Conservation (phyloP, 2,888 invertebrate genomes). For the Hofmannophila pseudospretella region DNA sequence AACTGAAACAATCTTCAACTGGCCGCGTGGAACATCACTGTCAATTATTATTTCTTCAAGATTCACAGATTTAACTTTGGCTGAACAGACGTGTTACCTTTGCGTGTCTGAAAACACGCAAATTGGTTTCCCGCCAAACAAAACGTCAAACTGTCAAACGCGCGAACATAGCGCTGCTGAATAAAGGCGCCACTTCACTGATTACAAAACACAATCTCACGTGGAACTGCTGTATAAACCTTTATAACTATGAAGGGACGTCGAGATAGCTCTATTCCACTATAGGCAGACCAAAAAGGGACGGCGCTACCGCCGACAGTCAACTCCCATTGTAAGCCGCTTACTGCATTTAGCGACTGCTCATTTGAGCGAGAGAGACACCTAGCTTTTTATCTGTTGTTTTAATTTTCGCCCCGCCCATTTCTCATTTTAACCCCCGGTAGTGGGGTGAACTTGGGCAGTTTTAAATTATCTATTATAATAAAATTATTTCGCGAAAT, state of each 20-base stretch:
- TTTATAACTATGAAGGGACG: slow-evolving; percentile 65
- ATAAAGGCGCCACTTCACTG: slow-evolving; percentile 74
- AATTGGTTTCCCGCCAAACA: slow-evolving; percentile 64
- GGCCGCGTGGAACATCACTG: slow-evolving; percentile 56
- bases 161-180: slow-evolving; percentile 65
- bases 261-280: slow-evolving; percentile 51
- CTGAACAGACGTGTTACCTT: slow-evolving; percentile 29
- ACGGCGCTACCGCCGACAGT: slow-evolving; percentile 40
- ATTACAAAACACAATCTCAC: slow-evolving; percentile 74
- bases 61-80: slow-evolving; percentile 40
- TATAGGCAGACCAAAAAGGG: slow-evolving; percentile 42
- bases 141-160: slow-evolving; percentile 72
- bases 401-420: slow-evolving; percentile 62
- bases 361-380: slow-evolving; percentile 70
- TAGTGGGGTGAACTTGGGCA: slow-evolving; percentile 71
- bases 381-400: slow-evolving; percentile 49
- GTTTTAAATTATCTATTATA: slow-evolving; percentile 78
- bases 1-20: slow-evolving; percentile 66
- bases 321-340: slow-evolving; percentile 72
- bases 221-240: slow-evolving; percentile 58
- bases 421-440: slow-evolving; percentile 57
- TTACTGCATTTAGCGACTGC: slow-evolving; percentile 66
- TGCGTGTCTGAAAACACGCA: slow-evolving; percentile 37
- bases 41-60: slow-evolving; percentile 26
- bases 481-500: slow-evolving; percentile 76